Evolutionary conservation across 1,140 invertebrate genomes (phyloP).

Genomic region (Pectinophora gossypiella): DNA sequence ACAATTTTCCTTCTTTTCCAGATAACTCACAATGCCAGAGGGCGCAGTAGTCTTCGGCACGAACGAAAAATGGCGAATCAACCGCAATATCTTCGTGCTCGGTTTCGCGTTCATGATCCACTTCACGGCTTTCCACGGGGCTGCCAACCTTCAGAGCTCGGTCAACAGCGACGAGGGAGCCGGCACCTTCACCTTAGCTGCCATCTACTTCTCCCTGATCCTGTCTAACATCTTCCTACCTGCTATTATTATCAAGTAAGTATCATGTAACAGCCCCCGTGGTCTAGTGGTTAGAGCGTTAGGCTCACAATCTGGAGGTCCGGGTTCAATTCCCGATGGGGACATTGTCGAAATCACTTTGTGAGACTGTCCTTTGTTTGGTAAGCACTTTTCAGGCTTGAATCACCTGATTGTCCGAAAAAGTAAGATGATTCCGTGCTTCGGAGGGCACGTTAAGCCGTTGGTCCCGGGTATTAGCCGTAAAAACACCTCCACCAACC

Average conservation of each 20-base stretch:
- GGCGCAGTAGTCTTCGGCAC: constrained; percentile 45
- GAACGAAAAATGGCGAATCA: constrained; percentile 80
- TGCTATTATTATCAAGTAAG: constrained; percentile 82
- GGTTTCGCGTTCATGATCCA: constrained; percentile 88
- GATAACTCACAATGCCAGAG: constrained; percentile 35
- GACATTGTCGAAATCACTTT: too few species aligned
- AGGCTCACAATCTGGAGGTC: too few species aligned
- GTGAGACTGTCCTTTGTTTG: too few species aligned
- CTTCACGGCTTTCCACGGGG: constrained; percentile 89
- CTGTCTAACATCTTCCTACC: constrained; percentile 89
- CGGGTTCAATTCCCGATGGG: too few species aligned
- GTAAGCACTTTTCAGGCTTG: too few species aligned
- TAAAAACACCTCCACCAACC: too few species aligned
- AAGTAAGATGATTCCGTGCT: too few species aligned
- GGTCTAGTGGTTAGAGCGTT: too few species aligned
- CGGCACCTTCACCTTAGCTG: constrained; percentile 82
- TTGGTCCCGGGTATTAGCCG: too few species aligned
- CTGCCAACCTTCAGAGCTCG: constrained; percentile 87
- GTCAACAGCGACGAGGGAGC: constrained; percentile 81
- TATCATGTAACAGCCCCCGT: too few species aligned
- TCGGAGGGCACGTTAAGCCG: too few species aligned
- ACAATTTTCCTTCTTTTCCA: constrained; percentile 6
- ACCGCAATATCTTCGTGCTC: constrained; percentile 83
- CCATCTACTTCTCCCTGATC: constrained; percentile 88
- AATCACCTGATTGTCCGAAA: too few species aligned